phyloP scores from a whole-genome alignment of 2,113 vertebrate genomes.

The Acrocephalus kingi region DNA sequence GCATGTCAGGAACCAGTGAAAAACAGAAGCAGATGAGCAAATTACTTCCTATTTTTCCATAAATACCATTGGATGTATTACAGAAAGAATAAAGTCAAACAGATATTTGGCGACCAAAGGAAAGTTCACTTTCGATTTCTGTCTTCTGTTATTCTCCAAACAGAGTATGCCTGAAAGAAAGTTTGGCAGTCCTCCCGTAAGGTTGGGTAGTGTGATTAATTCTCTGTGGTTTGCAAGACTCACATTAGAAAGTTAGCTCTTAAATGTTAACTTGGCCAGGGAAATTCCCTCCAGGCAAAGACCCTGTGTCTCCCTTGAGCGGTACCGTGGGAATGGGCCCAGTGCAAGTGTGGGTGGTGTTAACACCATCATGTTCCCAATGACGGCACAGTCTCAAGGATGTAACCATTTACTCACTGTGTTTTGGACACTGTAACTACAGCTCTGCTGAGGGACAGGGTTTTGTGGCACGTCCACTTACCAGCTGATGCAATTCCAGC shows the following conservation, averaged over 20 bases:
- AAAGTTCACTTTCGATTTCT: conserved; percentile 1
- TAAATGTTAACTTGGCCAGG: conserved; percentile 28
- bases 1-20: background rate
- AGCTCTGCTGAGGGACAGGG: background rate
- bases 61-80: background rate
- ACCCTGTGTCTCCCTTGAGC: conserved; percentile 21
- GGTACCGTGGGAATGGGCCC: conserved; percentile 54
- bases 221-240: conserved; percentile 53
- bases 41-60: background rate
- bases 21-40: background rate
- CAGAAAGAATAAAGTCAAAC: background rate
- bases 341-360: conserved; percentile 6
- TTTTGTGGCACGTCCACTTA: background rate
- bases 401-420: background rate
- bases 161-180: conserved; percentile 4
- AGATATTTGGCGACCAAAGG: background rate
- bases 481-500: conserved; percentile 44
- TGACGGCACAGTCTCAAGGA: background rate
- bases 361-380: background rate
- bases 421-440: conserved; percentile 62
- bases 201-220: conserved; percentile 48
- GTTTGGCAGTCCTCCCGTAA: conserved; percentile 38
- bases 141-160: background rate
- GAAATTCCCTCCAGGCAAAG: conserved; percentile 58
- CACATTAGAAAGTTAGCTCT: conserved; percentile 52